These are phyloP conservation scores for Automeris io DNA, from an alignment of 2,888 invertebrate genomes.

Conservation along the genomic window DNA sequence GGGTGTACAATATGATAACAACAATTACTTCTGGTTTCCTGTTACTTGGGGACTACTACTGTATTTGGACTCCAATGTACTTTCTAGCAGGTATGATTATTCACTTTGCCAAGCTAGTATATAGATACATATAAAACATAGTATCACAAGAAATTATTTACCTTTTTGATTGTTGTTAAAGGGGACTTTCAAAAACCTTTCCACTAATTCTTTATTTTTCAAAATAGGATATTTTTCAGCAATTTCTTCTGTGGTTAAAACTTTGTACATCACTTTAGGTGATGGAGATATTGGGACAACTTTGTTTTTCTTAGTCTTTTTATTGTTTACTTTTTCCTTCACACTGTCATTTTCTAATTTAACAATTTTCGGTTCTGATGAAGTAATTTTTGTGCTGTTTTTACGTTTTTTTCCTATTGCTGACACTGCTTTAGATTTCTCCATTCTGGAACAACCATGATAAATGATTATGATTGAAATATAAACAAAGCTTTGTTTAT, in stretches of 20 bases:
- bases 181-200: constrained; percentile 39
- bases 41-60: no score
- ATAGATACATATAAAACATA: no score
- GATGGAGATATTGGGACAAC: not conserved
- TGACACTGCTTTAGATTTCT: constrained; percentile 13
- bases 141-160: no score
- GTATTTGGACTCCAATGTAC: no score
- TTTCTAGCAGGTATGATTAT: no score
- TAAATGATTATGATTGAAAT: not conserved
- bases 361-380: constrained; percentile 19
- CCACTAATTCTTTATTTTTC: constrained; percentile 38
- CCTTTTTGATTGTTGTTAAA: constrained; percentile 67
- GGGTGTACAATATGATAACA: no score
- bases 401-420: constrained; percentile 21
- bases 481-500: not conserved
- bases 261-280: constrained; percentile 5
- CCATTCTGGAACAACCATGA: constrained; percentile 20
- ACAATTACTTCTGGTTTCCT: no score
- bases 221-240: constrained; percentile 42
- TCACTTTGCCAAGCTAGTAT: no score
- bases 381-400: constrained; percentile 13
- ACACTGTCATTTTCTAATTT: constrained; percentile 13
- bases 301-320: not conserved
- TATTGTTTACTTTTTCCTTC: constrained; percentile 1
- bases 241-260: constrained; percentile 17